These are phyloP conservation scores for Drosophila kambysellisi DNA, from an alignment of 2,888 invertebrate genomes.

Conservation along the genomic window DNA sequence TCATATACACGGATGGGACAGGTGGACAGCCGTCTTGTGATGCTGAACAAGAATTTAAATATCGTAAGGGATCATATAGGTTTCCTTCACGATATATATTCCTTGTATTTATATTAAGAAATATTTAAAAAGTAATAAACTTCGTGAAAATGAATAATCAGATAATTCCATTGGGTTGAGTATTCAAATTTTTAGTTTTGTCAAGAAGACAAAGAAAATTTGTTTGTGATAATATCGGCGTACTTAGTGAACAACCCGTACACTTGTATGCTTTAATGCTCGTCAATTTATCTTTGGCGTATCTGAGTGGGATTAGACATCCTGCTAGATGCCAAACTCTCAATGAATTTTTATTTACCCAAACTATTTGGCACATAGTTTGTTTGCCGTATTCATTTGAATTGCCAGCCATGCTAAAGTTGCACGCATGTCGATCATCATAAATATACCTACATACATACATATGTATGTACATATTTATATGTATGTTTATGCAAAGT, in stretches of 20 bases:
- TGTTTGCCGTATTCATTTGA: constrained; percentile 64
- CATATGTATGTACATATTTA: neutral
- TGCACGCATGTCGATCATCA: constrained; percentile 5
- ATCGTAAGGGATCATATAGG: no score
- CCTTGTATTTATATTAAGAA: no score
- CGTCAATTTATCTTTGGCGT: constrained; percentile 7
- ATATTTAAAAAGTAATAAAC: no score
- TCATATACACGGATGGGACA: neutral
- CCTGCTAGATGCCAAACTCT: constrained; percentile 17
- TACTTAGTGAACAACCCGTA: constrained; percentile 14
- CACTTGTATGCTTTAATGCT: neutral
- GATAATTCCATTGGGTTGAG: no score
- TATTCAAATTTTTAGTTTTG: neutral
- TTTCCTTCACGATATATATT: no score
- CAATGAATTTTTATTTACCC: constrained; percentile 62
- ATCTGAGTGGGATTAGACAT: constrained; percentile 8
- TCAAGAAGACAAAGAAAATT: neutral
- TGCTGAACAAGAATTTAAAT: neutral
- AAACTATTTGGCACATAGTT: constrained; percentile 61
- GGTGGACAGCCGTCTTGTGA: neutral
- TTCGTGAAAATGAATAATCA: no score
- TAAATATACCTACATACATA: neutral
- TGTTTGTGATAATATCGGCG: neutral
- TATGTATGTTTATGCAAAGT: neutral
- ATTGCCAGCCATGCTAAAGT: constrained; percentile 63